Base-by-base conservation (phyloP, 2,888 invertebrate species). In the Mimumesa dahlbomi region DNA sequence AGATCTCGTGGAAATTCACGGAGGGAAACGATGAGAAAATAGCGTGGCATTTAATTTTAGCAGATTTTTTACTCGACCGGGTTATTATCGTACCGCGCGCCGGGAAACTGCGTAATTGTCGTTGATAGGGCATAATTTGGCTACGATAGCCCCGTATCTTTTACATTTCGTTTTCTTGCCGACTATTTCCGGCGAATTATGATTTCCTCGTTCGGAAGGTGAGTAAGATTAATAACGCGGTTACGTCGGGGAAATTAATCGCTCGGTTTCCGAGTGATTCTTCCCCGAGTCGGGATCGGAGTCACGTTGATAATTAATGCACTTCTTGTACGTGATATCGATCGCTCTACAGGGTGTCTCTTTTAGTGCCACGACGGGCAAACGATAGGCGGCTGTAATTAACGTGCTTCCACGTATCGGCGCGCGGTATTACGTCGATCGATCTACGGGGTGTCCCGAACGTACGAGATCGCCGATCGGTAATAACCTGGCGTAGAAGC, bases 261-360 rank as follows among this genome's bases (percentile, higher is more conserved):
- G 74, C 25, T 50, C 77, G 59, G 69, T 56, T 69, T 69, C 65
- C 69, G 69, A 63, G 70, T 45, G 77, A 77, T 74, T 77, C 70
- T 71, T 74, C 58, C n/a, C 62, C 63, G 62, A 61, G 52, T 42
- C 65, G 59, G 62, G 71, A 75, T 75, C 65, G 75, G 66, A 72
- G 53, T 58, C 73, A 68, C 57, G 72, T 58, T 62, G 50, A 50
- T 72, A 72, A 77, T 77, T 75, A 78, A 78, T 75, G 77, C 71
- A 34, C 58, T 77, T 62, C 48, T 65, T 48, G 73, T 40, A 73
- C 58, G 43, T 54, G 72, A 68, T 75, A 73, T 68, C 74, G 72
- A 82, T 83, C 78, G 75, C 61, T 62, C 56, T 72, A 73, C 80
- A 58, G 71, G 74, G 73, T 73, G 77, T 73, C 74, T 13, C 59